Conservation (phyloP, 30 jellyfish, hydroid and myxozoan species). For the Morbakka virulenta region DNA sequence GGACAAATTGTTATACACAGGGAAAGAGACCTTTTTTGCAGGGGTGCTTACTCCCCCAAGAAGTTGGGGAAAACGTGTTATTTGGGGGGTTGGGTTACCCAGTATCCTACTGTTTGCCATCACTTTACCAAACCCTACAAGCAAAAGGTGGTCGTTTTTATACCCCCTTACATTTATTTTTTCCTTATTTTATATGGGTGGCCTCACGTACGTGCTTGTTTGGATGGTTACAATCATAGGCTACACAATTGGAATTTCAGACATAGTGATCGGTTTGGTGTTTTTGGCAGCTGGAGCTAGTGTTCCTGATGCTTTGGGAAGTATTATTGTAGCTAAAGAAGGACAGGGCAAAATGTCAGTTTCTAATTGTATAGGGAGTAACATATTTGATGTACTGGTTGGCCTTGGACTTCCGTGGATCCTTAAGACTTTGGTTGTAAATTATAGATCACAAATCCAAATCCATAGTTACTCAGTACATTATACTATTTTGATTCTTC, state of each 20-base stretch:
- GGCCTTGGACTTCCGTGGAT: conserved; percentile 99
- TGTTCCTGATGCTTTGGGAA: conserved; percentile 95
- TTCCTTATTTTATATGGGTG: conserved; percentile 81
- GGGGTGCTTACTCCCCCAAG: conserved; percentile 42
- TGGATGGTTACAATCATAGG: conserved; percentile 97
- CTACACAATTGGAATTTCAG: conserved; percentile 83
- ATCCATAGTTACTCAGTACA: conserved; percentile 65
- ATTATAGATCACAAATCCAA: conserved; percentile 58
- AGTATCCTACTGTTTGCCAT: conserved; percentile 61
- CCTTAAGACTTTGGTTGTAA: conserved; percentile 68
- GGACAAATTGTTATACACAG: conserved; percentile 8
- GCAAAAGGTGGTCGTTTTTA: conserved; percentile 52
- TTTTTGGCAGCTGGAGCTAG: conserved; percentile 96
- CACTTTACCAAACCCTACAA: conserved; percentile 84
- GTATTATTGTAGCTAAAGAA: conserved; percentile 87
- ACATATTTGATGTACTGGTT: conserved; percentile 85
- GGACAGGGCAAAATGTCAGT: conserved; percentile 97
- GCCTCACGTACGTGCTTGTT: conserved; percentile 75
- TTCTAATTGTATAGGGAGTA: conserved; percentile 92
- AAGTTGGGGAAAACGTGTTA: conserved; percentile 26
- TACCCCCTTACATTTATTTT: conserved; percentile 74
- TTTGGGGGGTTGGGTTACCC: conserved; percentile 79
- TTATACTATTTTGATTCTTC: conserved; percentile 57
- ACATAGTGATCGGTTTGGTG: conserved; percentile 90
- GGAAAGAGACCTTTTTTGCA: not conserved